These are phyloP conservation scores for Meloidogyne floridensis DNA, from an alignment of 1,140 invertebrate species.

Conservation along the genomic window DNA sequence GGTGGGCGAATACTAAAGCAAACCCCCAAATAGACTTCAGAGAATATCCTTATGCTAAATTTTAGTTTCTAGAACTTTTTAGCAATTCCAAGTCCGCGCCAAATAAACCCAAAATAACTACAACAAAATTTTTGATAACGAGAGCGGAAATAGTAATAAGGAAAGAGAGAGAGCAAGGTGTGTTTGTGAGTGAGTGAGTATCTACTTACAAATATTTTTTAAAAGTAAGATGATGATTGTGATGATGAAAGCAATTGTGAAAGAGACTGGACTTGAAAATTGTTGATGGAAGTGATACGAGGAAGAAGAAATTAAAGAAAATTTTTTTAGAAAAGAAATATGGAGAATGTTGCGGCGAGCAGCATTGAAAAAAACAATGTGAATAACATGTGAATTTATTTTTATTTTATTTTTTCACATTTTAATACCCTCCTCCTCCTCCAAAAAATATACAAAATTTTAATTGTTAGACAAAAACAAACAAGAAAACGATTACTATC, in stretches of 20 bases:
- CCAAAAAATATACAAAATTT: background rate
- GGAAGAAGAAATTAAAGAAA: background rate
- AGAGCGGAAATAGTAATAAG: too few species aligned
- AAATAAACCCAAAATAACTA: too few species aligned
- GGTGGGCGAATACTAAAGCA: too few species aligned
- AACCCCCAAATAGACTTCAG: too few species aligned
- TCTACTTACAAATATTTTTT: too few species aligned
- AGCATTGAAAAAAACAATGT: background rate
- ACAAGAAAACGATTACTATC: background rate
- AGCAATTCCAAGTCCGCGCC: too few species aligned
- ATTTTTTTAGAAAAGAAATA: background rate
- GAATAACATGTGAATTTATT: background rate
- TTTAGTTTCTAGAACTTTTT: too few species aligned
- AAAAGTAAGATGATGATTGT: background rate
- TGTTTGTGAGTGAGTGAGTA: too few species aligned
- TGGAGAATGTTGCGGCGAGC: background rate
- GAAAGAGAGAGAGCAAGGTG: too few species aligned
- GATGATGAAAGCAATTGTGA: background rate
- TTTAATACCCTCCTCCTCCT: background rate
- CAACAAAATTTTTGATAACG: too few species aligned
- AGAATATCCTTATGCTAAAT: too few species aligned
- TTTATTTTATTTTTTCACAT: background rate
- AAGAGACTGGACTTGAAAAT: background rate
- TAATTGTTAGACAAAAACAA: constrained; percentile 6
- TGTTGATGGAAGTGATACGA: background rate